Percentiles rank a stretch among this genome's conserved stretches.
Evolutionary conservation across 2,113 vertebrate genomes (phyloP).

Genomic region (Cyprinodon brontotheroides): DNA sequence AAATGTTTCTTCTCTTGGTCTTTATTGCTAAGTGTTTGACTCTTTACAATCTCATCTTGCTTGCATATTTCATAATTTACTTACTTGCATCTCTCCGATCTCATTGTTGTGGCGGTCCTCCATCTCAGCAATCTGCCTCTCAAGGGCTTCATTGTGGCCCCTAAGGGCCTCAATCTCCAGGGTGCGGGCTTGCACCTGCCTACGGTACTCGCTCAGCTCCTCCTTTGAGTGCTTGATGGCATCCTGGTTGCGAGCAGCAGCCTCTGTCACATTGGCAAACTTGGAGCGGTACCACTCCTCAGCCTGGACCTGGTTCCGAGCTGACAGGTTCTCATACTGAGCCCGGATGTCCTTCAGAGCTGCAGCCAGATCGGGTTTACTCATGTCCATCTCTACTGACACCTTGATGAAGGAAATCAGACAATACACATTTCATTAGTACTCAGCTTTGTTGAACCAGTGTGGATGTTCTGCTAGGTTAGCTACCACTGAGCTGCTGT

Average conservation of each 20-base stretch:
- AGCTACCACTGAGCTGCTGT: too few relatives aligned
- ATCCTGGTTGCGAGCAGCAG: constrained; percentile 78
- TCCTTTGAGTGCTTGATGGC: constrained; percentile 82
- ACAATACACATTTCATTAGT: neutral
- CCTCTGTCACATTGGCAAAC: constrained; percentile 77
- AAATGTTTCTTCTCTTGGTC: neutral
- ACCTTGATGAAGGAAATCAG: constrained; percentile 59
- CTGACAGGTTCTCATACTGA: constrained; percentile 81
- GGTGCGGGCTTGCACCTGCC: constrained; percentile 82
- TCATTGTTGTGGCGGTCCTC: constrained; percentile 80
- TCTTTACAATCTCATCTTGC: neutral
- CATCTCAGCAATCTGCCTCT: constrained; percentile 83
- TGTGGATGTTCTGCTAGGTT: too few relatives aligned
- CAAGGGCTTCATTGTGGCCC: constrained; percentile 81
- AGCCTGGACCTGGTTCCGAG: constrained; percentile 80
- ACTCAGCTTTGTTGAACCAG: neutral
- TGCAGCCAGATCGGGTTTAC: constrained; percentile 79
- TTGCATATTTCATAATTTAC: neutral
- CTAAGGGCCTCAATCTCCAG: constrained; percentile 82
- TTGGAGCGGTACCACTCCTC: constrained; percentile 86
- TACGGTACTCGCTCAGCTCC: constrained; percentile 82
- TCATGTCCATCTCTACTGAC: constrained; percentile 82
- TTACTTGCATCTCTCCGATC: constrained; percentile 80
- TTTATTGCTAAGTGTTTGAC: neutral
- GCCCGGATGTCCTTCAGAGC: constrained; percentile 84